Conservation (phyloP, 2,113 vertebrate genomes). For the Regulus satrapa region DNA sequence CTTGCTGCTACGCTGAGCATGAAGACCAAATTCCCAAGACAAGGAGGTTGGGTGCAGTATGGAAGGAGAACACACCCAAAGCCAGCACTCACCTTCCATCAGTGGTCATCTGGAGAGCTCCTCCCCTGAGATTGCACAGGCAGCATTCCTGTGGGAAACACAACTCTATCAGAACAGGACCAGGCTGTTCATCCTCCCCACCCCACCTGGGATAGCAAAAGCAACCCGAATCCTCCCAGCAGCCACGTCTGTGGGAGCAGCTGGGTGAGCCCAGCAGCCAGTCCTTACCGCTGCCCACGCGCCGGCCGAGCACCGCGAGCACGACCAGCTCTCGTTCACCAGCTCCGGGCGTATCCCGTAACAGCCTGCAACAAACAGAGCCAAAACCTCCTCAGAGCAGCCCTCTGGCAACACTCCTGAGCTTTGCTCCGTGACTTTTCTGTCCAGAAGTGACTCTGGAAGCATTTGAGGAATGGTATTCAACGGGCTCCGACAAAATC, state of each 20-base stretch:
- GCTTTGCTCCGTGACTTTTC: rapidly evolving
- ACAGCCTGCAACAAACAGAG: conserved; percentile 77
- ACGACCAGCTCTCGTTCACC: conserved; percentile 83
- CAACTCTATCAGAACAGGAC: background rate
- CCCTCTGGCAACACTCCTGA: rapidly evolving
- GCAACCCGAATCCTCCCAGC: background rate
- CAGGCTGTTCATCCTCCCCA: background rate
- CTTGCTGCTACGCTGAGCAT: background rate
- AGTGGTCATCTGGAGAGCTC: conserved; percentile 88
- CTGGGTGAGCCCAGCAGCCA: background rate
- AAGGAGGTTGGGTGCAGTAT: rapidly evolving
- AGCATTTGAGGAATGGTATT: background rate
- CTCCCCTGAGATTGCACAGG: conserved; percentile 91
- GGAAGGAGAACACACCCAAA: background rate
- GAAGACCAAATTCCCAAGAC: background rate
- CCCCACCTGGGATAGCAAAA: background rate
- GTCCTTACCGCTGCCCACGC: conserved; percentile 86
- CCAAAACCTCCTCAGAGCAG: rapidly evolving
- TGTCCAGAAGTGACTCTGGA: background rate
- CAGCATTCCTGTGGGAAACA: conserved; percentile 85
- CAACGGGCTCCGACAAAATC: background rate
- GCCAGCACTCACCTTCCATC: conserved; percentile 78
- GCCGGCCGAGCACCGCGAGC: conserved; percentile 82
- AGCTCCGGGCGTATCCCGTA: conserved; percentile 87
- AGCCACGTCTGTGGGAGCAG: rapidly evolving